Percentiles rank a stretch among this genome's conserved stretches.
These are phyloP conservation scores for Scyliorhinus canicula DNA, from an alignment of 2,797 vertebrate species.

Conservation along the genomic window DNA sequence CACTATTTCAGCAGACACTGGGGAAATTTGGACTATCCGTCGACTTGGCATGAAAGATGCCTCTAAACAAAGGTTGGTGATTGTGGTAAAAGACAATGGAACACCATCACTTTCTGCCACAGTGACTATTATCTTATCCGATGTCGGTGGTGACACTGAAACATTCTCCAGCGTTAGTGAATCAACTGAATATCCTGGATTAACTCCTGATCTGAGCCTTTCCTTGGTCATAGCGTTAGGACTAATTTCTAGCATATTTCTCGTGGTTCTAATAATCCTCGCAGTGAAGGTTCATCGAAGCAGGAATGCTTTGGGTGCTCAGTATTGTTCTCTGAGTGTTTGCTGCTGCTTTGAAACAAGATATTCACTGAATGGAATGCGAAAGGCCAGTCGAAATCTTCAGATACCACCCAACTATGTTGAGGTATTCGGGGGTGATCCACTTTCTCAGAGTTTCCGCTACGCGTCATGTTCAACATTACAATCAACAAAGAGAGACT, in stretches of 20 bases:
- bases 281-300: constrained; percentile 52
- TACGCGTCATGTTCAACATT: constrained; percentile 54
- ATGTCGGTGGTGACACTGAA: neutral
- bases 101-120: neutral
- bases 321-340: constrained; percentile 33
- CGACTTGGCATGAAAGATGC: constrained; percentile 33
- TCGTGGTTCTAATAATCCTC: constrained; percentile 50
- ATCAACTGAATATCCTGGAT: no score
- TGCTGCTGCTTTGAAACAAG: neutral
- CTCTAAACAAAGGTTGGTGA: constrained; percentile 38
- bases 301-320: constrained; percentile 42
- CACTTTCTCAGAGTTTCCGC: constrained; percentile 55
- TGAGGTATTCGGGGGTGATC: constrained; percentile 57
- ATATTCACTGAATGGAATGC: neutral
- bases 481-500: constrained; percentile 60
- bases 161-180: neutral
- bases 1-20: constrained; percentile 33
- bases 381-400: constrained; percentile 45
- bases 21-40: constrained; percentile 39
- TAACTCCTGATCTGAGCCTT: constrained; percentile 50
- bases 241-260: constrained; percentile 54
- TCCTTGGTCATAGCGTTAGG: constrained; percentile 63
- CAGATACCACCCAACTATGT: constrained; percentile 61
- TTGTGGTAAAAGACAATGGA: constrained; percentile 37
- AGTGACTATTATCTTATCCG: neutral